Conservation (phyloP, 2,888 invertebrate species). For the Rhagonycha lutea region DNA sequence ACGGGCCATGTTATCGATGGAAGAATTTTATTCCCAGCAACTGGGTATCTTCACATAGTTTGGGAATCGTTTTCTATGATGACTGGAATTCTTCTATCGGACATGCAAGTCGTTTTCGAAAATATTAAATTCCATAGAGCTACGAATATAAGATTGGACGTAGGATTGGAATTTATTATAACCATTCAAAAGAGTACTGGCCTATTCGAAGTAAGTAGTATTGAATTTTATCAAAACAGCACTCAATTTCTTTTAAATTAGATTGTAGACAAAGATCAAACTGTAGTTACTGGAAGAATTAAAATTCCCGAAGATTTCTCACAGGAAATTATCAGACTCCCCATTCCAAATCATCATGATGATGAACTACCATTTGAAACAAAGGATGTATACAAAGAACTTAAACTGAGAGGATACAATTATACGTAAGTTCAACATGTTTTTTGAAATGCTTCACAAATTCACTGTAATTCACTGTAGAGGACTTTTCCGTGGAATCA, state of each 20-base stretch:
- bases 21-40: conserved; percentile 61
- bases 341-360: background rate
- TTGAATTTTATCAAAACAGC: background rate
- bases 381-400: conserved; percentile 56
- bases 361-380: background rate
- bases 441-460: background rate
- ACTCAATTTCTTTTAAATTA: background rate
- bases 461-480: conserved; percentile 26
- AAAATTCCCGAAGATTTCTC: background rate
- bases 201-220: conserved; percentile 42
- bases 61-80: conserved; percentile 61
- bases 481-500: conserved; percentile 38
- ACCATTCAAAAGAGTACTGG: conserved; percentile 41
- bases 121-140: conserved; percentile 64
- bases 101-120: conserved; percentile 62
- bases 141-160: conserved; percentile 58
- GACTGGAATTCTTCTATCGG: conserved; percentile 46
- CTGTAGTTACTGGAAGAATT: background rate
- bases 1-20: conserved; percentile 81
- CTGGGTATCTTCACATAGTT: conserved; percentile 57
- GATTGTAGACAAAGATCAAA: background rate
- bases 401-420: conserved; percentile 71
- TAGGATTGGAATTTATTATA: conserved; percentile 36
- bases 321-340: background rate
- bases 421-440: conserved; percentile 38